These are phyloP conservation scores for Cheilinus undulatus DNA, from an alignment of 2,113 vertebrate genomes.

Conservation along the genomic window DNA sequence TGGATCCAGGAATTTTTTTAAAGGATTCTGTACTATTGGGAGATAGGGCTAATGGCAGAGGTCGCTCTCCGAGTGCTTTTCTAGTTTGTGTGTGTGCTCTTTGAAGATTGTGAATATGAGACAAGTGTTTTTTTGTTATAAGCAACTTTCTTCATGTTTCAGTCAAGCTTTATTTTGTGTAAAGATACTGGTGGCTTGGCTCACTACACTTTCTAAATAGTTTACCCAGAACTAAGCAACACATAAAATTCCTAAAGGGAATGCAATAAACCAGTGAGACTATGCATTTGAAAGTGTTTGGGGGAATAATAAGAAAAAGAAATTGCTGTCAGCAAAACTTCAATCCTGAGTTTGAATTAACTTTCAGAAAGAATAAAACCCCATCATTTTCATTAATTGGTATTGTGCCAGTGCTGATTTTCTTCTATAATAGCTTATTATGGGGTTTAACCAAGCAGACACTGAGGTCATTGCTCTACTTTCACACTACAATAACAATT, in stretches of 20 bases:
- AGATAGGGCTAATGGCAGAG: no score
- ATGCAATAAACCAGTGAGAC: background rate
- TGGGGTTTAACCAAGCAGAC: constrained; percentile 25
- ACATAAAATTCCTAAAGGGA: background rate
- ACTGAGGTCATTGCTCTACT: background rate
- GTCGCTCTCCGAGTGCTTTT: no score
- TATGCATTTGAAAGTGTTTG: background rate
- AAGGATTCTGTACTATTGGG: no score
- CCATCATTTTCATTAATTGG: background rate
- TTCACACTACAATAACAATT: constrained; percentile 26
- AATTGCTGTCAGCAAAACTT: background rate
- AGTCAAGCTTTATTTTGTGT: background rate
- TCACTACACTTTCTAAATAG: background rate
- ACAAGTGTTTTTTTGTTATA: no score
- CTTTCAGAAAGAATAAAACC: background rate
- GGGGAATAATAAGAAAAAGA: background rate
- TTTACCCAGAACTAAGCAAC: background rate
- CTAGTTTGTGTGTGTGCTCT: no score
- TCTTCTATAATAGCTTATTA: constrained; percentile 29
- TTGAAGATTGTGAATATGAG: no score
- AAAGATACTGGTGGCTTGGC: background rate
- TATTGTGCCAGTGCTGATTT: constrained; percentile 2
- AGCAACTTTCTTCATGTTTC: background rate
- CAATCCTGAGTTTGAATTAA: constrained; percentile 7
- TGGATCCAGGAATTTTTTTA: no score